Conservation (phyloP, 1,140 invertebrate species). For the Nixonia krombeini region DNA sequence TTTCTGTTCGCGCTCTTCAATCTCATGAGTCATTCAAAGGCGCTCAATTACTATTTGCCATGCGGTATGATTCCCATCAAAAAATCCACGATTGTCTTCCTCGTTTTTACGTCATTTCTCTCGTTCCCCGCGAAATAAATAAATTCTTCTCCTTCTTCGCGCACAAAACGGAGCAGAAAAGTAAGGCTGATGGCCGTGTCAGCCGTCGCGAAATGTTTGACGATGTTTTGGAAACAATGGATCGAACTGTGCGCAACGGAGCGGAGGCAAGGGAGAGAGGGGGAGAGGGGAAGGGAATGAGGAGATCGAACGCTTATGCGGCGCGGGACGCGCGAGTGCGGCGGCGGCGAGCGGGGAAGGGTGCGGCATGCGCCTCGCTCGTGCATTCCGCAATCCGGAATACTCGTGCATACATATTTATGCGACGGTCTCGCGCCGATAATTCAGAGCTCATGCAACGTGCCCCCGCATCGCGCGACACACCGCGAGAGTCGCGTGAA, state of each 20-base stretch:
- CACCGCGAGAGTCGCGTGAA: constrained; percentile 39
- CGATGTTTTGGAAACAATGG: constrained; percentile 31
- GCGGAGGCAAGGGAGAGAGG: neutral
- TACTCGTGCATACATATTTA: constrained; percentile 66
- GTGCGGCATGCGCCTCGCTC: constrained; percentile 48
- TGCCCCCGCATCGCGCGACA: constrained; percentile 38
- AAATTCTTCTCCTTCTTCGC: no score
- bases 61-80: no score
- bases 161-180: no score
- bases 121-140: neutral
- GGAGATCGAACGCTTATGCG: constrained; percentile 35
- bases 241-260: constrained; percentile 15
- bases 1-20: no score
- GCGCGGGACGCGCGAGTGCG: constrained; percentile 4
- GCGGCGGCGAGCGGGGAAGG: constrained; percentile 30
- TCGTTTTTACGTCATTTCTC: no score
- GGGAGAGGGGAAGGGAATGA: neutral
- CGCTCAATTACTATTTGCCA: no score
- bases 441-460: constrained; percentile 67
- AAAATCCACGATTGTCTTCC: no score
- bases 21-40: no score
- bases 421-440: constrained; percentile 59
- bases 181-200: no score
- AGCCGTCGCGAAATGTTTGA: constrained; percentile 16
- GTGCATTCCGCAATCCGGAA: constrained; percentile 64